A percentile compares a stretch with the other conserved stretches of the same genome.
Evolutionary conservation across 1,140 invertebrate genomes (phyloP).

Genomic region (Orussus abietinus): DNA sequence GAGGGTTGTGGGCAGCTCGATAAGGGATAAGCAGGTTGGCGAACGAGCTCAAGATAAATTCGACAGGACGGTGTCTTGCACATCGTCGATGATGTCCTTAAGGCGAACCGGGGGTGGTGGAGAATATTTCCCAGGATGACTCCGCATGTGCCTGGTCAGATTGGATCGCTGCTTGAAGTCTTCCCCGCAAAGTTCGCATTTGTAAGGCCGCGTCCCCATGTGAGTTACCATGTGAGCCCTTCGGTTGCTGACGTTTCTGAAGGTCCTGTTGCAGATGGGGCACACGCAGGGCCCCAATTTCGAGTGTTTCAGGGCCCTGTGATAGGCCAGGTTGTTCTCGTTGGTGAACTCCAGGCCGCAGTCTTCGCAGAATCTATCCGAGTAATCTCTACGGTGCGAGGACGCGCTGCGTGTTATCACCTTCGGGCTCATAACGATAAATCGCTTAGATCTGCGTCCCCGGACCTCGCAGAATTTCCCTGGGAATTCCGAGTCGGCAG

Average conservation of each 20-base stretch:
- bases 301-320: constrained; percentile 58
- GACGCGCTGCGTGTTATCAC: constrained; percentile 3
- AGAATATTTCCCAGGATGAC: constrained; percentile 26
- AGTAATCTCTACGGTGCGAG: background rate
- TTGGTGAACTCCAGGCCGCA: constrained; percentile 51
- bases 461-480: too few species aligned
- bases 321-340: constrained; percentile 40
- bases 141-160: constrained; percentile 46
- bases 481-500: too few species aligned
- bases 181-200: constrained; percentile 55
- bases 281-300: constrained; percentile 68
- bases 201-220: constrained; percentile 51
- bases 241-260: constrained; percentile 57
- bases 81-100: too few species aligned
- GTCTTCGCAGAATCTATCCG: too few species aligned
- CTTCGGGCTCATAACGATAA: too few species aligned
- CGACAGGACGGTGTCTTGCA: too few species aligned
- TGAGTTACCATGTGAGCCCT: constrained; percentile 40
- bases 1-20: too few species aligned
- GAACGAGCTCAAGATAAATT: too few species aligned
- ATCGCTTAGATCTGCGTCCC: too few species aligned
- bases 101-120: background rate
- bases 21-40: too few species aligned
- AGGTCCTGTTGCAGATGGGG: constrained; percentile 64
- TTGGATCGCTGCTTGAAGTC: constrained; percentile 49